Evolutionary conservation across 2,888 invertebrate genomes (phyloP), one percentile per base, ranked within the genome.

Genomic region (Hirudinaria manillensis): DNA sequence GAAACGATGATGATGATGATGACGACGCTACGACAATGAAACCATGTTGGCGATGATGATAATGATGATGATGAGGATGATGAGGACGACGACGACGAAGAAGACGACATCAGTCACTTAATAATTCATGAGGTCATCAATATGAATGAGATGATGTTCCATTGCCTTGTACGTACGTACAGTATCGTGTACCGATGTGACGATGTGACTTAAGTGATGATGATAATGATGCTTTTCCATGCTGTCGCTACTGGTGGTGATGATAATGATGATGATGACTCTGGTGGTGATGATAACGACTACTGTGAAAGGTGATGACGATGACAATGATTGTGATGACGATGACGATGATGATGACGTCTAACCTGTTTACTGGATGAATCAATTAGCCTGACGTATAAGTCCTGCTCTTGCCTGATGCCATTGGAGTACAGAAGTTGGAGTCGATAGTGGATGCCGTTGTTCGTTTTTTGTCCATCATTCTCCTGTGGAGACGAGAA

Each of bases 341-440:
- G 34, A 70, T 70, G 70, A 38, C 34, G 45, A 70, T 70, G 34
- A 36, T 70, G 70, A 70, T 36, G 36, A 6, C 24, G 70, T 24
- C 38, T 90, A 87, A 97, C 98, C 91, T 97, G 95, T 89, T 98
- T 99, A 66, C 97, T 93, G 79, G 95, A 96, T 75, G 98, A 98
- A 87, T 99, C 99, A 83, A 99, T 96, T 82, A 99, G 91, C 81
- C 98, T 90, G 76, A 99, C 95, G 86, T 93, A 99, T 81, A 99
- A 92, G 85, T 99, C 97, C 87, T 99, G 97, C 85, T 98, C 97
- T 87, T 96, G 94, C 81, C 98, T 90, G 78, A 95, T 93, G 86
- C 98, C 98, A 87, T 94, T 99, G 75, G 95, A 93, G 86, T 94
- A 99, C 78, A 98, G 89, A 80, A 99, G 89, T 85, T 95, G 95